These are phyloP conservation scores for Columbina picui DNA, from an alignment of 2,113 vertebrate species.

Conservation along the genomic window DNA sequence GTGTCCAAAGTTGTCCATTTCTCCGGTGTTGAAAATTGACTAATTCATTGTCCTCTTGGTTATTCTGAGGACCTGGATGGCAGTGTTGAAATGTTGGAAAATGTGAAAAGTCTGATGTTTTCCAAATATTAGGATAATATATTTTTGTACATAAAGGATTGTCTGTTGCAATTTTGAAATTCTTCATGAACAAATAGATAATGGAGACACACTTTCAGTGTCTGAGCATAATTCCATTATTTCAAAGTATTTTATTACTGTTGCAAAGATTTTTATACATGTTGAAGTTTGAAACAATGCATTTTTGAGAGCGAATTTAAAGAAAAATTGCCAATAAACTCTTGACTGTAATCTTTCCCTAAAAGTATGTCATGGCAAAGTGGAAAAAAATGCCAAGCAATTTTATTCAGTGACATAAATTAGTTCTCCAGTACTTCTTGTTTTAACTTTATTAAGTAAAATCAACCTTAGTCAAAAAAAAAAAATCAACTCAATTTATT, in stretches of 20 bases:
- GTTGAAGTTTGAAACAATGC: not conserved
- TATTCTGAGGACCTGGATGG: not conserved
- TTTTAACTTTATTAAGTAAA: not conserved
- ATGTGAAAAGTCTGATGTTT: not conserved
- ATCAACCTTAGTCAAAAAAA: not conserved
- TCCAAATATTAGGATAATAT: not conserved
- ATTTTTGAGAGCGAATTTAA: not conserved
- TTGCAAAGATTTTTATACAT: not conserved
- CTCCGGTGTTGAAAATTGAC: not conserved
- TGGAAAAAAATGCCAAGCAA: not conserved
- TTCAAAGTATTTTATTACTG: not conserved
- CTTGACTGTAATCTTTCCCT: not conserved
- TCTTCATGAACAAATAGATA: not conserved
- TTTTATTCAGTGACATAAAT: not conserved
- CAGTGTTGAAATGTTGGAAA: not conserved
- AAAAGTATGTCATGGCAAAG: not conserved
- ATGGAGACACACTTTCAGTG: not conserved
- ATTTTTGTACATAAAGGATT: not conserved
- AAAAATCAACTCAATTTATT: rapidly evolving
- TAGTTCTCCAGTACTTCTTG: not conserved
- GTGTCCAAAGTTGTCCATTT: not conserved
- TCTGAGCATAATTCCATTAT: not conserved
- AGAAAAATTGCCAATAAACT: not conserved
- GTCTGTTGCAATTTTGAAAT: not conserved
- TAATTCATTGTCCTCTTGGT: not conserved